These are phyloP conservation scores for Tokudaia muenninki DNA, from an alignment of 2,797 vertebrate genomes.

Conservation along the genomic window DNA sequence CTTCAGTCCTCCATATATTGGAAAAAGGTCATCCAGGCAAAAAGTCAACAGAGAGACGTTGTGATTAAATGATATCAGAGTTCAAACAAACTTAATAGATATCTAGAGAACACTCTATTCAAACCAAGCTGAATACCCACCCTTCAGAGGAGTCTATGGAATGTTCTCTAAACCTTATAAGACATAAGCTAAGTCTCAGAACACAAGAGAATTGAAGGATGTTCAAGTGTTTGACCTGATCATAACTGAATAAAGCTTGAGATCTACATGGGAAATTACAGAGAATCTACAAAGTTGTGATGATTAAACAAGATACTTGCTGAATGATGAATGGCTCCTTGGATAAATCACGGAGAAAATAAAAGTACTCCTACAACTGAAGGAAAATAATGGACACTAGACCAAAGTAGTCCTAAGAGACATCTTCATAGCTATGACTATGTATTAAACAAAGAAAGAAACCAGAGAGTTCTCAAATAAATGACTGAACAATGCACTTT, in stretches of 20 bases:
- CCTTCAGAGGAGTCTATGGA: background rate
- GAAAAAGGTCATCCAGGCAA: background rate
- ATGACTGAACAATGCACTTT: background rate
- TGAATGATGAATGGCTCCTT: background rate
- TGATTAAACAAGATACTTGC: background rate
- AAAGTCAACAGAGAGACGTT: background rate
- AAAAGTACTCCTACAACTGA: background rate
- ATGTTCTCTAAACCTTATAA: background rate
- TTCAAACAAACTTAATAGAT: background rate
- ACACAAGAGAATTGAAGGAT: background rate
- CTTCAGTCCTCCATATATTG: background rate
- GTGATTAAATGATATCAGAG: background rate
- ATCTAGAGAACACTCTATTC: background rate
- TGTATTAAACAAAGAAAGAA: background rate
- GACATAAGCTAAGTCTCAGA: background rate
- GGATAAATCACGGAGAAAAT: background rate
- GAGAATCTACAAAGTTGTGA: background rate
- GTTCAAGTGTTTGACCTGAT: background rate
- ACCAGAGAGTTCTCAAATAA: background rate
- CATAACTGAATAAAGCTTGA: background rate
- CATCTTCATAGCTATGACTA: background rate
- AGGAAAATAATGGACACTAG: background rate
- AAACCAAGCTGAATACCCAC: background rate
- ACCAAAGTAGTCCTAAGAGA: background rate
- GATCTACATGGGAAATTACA: background rate